Base-by-base conservation (phyloP, 2,113 vertebrate genomes). In the Apteryx mantelli region DNA sequence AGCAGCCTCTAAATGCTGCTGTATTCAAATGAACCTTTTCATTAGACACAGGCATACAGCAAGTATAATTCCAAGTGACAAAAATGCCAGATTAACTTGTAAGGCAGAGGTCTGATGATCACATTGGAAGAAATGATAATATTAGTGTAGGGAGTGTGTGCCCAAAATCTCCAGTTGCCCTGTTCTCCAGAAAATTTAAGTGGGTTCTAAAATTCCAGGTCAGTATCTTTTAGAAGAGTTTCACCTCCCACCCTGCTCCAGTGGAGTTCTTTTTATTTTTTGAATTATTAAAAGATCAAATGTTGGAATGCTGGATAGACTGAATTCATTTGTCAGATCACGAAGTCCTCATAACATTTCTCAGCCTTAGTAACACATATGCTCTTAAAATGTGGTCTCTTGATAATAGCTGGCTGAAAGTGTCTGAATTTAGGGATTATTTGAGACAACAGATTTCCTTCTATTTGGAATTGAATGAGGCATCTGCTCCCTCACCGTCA, bases 371-470 rank as follows among this genome's bases (percentile, higher is more conserved):
- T 98, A 98, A 98, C 98, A 98, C 98, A 98, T 98, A 98, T 98
- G 98, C 98, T 98, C 98, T 98, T 98, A 98, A 98, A 98, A 98
- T 98, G 98, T 98, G 97, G 98, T 98, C 98, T 98, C 98, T 98
- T 98, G 98, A 98, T 98, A 98, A 98, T 98, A 98, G 98, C 97
- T 98, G 98, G 98, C 98, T 98, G 97, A 98, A 98, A 98, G 98
- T 98, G 98, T 98, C 98, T 98, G 98, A 98, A 98, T 98, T 98
- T 98, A 98, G 98, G 98, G 98, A 98, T 98, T 98, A 98, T 98
- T 98, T 98, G 98, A 98, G 98, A 98, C 98, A 98, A 98, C 98
- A 98, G 98, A 98, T 98, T 98, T 98, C 98, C 98, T 98, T 98
- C 98, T 98, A 98, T 98, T 98, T 98, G 98, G 98, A 98, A 98